A percentile compares a stretch with the other conserved stretches of the same genome.
These are phyloP conservation scores for Torymus tubicola DNA, from an alignment of 2,888 invertebrate genomes.

Conservation along the genomic window DNA sequence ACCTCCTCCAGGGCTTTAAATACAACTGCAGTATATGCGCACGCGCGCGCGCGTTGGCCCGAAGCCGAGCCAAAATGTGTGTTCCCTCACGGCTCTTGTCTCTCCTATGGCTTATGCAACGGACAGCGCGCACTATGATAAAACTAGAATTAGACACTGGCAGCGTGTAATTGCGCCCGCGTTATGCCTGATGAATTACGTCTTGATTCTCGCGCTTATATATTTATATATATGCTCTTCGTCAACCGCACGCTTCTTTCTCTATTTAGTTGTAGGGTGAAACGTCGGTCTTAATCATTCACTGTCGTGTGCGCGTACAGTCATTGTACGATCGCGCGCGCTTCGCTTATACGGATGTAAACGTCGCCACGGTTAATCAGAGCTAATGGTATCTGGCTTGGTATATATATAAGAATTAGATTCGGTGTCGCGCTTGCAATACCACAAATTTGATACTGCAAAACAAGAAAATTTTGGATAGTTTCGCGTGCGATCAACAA, in stretches of 20 bases:
- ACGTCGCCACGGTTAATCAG: too few species aligned
- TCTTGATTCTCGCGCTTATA: constrained; percentile 12
- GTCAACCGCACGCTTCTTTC: background rate
- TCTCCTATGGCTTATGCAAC: constrained; percentile 47
- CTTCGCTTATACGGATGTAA: too few species aligned
- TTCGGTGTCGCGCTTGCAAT: too few species aligned
- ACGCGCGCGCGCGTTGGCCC: constrained; percentile 20
- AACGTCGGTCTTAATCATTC: too few species aligned
- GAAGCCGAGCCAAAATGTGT: constrained; percentile 50
- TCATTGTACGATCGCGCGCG: too few species aligned
- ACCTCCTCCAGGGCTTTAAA: constrained; percentile 38
- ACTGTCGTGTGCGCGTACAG: too few species aligned
- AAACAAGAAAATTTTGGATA: too few species aligned
- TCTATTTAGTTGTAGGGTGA: background rate
- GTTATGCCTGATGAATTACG: constrained; percentile 51
- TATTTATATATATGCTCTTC: background rate
- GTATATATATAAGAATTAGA: too few species aligned
- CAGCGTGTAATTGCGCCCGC: constrained; percentile 46
- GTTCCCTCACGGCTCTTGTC: constrained; percentile 1
- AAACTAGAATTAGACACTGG: constrained; percentile 57
- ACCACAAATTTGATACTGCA: too few species aligned
- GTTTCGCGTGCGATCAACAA: too few species aligned
- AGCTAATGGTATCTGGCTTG: too few species aligned
- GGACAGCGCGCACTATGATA: constrained; percentile 29
- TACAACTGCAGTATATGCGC: constrained; percentile 10